Evolutionary conservation across 2,888 invertebrate species (phyloP), one percentile per base, ranked within the genome.

Genomic region (Amiota mariae): DNA sequence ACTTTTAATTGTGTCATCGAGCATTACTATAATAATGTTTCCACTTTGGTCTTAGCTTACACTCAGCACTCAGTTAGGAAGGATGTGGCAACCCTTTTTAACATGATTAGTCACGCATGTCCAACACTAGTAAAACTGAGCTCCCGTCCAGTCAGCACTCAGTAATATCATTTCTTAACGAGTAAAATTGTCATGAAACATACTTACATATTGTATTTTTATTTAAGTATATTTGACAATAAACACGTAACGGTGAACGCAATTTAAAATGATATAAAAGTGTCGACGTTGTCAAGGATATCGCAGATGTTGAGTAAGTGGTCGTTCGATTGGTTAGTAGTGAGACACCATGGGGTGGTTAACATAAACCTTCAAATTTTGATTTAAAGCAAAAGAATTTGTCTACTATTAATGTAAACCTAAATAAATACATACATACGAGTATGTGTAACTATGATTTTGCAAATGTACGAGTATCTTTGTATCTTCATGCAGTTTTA

Each of bases 31-130:
- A 24, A 24, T 24, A 24, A 12, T 6, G 6, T 11, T 61, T 61
- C 63, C 11, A 4, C 63, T n/a, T n/a, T 1, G 36, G 36, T 36
- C 36, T 36, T 36, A 36, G 15, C 63, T 63, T 13, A 36, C 63
- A 24, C 36, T 63, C 63, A n/a, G 46, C n/a, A n/a, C n/a, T 48
- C 49, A 11, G 15, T 15, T 9, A 13, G 59, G 2, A 18, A 51
- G 54, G 54, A 51, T 51, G 51, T 47, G 56, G 54, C 83, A 84
- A 84, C 84, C 85, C 84, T 84, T 84, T 78, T 73, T 83, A 87
- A 84, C 82, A 82, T 81, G 77, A 82, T 88, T 87, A 84, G 87
- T 85, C 87, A 88, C 88, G 87, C 87, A 87, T 87, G 87, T 88
- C 86, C 85, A 77, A 36, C 36, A 36, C 36, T 36, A 36, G 36